A percentile compares a stretch with the other conserved stretches of the same genome.
Evolutionary conservation across 2,888 invertebrate species (phyloP).

Genomic region (Molanna angustata): DNA sequence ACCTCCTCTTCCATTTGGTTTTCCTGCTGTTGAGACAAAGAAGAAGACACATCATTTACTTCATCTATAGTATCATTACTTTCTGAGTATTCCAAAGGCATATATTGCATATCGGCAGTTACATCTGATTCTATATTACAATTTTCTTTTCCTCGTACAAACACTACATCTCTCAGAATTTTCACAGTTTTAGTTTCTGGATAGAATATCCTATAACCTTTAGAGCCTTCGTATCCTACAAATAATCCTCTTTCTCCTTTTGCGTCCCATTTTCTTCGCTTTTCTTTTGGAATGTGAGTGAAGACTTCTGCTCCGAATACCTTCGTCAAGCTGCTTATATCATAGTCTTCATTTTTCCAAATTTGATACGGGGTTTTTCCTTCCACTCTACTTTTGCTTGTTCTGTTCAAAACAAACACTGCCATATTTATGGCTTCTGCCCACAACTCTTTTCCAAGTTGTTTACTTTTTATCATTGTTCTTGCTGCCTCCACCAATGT

Average conservation of each 20-base stretch:
- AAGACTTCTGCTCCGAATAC: neutral
- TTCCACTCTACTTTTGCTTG: neutral
- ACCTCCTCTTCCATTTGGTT: too few species aligned
- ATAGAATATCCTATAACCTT: too few species aligned
- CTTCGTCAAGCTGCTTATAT: neutral
- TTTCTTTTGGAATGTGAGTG: neutral
- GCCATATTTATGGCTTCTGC: neutral
- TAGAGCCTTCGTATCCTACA: neutral
- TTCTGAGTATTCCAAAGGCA: too few species aligned
- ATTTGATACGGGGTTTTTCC: neutral
- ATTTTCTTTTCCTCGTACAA: too few species aligned
- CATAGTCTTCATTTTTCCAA: neutral
- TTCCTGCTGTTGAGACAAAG: too few species aligned
- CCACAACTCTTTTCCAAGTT: neutral
- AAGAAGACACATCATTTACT: too few species aligned
- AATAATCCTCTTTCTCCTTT: neutral
- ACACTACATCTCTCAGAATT: too few species aligned
- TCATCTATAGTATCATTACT: too few species aligned
- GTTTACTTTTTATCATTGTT: neutral
- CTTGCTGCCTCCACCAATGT: constrained; percentile 1
- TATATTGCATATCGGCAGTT: too few species aligned
- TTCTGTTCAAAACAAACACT: neutral
- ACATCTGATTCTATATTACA: too few species aligned
- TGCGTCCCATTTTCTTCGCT: constrained; percentile 1
- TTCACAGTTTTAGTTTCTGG: too few species aligned